These are phyloP conservation scores for Tupaia tana DNA, from an alignment of 2,113 vertebrate species.

Conservation along the genomic window DNA sequence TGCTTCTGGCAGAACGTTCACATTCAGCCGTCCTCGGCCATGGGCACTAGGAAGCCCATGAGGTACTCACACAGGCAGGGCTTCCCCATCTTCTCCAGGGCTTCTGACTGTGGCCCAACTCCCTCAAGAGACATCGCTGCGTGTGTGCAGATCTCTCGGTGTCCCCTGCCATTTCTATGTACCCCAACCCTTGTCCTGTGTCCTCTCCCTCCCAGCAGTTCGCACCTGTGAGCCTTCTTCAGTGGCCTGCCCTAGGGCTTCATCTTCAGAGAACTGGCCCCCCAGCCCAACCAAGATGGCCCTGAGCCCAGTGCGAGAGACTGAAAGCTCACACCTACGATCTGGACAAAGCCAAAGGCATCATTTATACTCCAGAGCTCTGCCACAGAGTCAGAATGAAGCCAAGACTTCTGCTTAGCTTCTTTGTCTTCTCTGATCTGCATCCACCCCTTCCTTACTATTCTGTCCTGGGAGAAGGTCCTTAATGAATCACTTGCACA, in stretches of 20 bases:
- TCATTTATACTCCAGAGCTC: not conserved
- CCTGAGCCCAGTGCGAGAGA: not conserved
- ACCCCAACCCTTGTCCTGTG: not conserved
- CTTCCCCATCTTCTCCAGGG: not conserved
- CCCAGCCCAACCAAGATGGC: not conserved
- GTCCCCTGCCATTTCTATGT: no score
- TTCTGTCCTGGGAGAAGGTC: not conserved
- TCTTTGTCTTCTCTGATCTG: not conserved
- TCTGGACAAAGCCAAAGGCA: not conserved
- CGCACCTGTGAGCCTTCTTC: not conserved
- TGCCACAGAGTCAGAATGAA: not conserved
- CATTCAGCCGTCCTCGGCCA: fast-evolving
- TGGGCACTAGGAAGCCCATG: not conserved
- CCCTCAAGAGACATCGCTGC: not conserved
- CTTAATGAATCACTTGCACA: not conserved
- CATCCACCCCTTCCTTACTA: not conserved
- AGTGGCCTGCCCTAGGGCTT: not conserved
- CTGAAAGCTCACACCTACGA: not conserved
- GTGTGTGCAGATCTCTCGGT: not conserved
- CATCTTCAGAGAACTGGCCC: not conserved
- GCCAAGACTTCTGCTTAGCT: not conserved
- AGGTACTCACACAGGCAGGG: fast-evolving
- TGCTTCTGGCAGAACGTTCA: not conserved
- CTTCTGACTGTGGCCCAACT: not conserved
- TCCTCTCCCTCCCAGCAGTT: not conserved